Evolutionary conservation across 2,888 invertebrate genomes (phyloP).

Genomic region (Campoplex nolae): DNA sequence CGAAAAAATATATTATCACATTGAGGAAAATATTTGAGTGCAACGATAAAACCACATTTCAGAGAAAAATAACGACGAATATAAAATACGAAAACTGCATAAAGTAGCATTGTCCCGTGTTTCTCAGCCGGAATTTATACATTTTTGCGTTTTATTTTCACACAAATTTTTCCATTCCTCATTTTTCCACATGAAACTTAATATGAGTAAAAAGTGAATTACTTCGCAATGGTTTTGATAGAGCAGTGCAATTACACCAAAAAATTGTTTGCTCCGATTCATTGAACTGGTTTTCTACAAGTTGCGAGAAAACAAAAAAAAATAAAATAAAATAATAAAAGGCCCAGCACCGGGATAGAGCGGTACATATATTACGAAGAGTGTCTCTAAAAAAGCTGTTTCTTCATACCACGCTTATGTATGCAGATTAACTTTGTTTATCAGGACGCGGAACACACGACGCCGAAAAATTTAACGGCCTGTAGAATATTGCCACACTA

Average conservation of each 20-base stretch:
- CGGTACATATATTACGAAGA: not conserved
- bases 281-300: not conserved
- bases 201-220: too few relatives aligned
- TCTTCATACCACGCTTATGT: slow-evolving; percentile 65
- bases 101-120: not conserved
- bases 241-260: not conserved
- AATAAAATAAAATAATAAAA: not conserved
- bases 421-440: slow-evolving; percentile 74
- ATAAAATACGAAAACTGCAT: too few relatives aligned
- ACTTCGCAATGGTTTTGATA: not conserved
- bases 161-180: too few relatives aligned
- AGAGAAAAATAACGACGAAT: not conserved
- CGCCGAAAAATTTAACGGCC: slow-evolving; percentile 74
- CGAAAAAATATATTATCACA: too few relatives aligned
- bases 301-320: not conserved
- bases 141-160: not conserved
- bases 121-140: not conserved
- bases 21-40: not conserved
- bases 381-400: slow-evolving; percentile 6
- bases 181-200: too few relatives aligned
- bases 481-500: slow-evolving; percentile 79
- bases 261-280: not conserved
- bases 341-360: slow-evolving; percentile 20
- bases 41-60: not conserved
- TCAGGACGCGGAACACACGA: slow-evolving; percentile 73